Conservation (phyloP, 2,113 vertebrate species). For the Ascaphus truei region DNA sequence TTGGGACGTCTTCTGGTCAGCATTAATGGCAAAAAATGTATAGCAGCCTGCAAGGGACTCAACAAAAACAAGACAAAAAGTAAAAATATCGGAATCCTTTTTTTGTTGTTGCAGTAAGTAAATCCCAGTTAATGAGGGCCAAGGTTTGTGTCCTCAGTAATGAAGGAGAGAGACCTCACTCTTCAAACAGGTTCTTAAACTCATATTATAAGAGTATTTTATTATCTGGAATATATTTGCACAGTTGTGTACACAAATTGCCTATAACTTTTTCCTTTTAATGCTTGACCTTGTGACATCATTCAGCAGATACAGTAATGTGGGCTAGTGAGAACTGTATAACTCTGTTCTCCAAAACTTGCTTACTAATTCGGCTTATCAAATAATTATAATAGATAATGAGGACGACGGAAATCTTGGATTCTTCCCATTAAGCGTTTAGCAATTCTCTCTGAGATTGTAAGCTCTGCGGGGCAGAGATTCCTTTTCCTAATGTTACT, state of each 20-base stretch:
- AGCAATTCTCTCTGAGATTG: too few species aligned
- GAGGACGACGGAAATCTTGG: too few species aligned
- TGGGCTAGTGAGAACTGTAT: too few species aligned
- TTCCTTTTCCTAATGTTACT: too few species aligned
- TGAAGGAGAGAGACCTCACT: neutral
- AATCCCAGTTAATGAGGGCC: neutral
- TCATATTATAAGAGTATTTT: neutral
- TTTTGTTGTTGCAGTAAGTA: neutral
- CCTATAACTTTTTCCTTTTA: neutral
- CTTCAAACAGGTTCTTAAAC: neutral
- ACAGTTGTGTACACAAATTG: neutral
- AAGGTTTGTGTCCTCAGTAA: neutral
- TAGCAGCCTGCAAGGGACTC: neutral
- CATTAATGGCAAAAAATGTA: slow-evolving; percentile 33
- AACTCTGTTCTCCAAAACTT: too few species aligned
- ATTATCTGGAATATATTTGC: too few species aligned
- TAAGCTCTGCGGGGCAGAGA: too few species aligned
- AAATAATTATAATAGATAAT: too few species aligned
- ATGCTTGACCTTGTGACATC: too few species aligned
- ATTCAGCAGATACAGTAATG: too few species aligned
- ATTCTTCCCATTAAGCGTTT: too few species aligned
- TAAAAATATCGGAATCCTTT: slow-evolving; percentile 4
- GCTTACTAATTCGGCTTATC: too few species aligned
- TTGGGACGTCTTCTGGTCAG: neutral
- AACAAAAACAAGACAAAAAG: neutral